phyloP scores from a whole-genome alignment of 2,888 invertebrate genomes.

The Eupithecia inturbata region DNA sequence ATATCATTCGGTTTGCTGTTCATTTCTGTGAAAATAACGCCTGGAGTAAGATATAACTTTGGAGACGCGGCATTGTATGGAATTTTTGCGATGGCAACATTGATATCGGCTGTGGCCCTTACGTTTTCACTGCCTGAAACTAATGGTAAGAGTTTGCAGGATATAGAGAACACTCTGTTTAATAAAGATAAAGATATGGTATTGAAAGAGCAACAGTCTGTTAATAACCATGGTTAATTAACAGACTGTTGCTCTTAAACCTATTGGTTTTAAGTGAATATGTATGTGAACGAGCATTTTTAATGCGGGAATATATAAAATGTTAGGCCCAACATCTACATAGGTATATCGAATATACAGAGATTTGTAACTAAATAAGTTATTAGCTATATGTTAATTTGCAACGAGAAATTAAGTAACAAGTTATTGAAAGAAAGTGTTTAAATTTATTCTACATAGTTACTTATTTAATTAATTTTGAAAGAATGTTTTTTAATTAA shows the following conservation, averaged over 20 bases:
- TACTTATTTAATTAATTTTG: too few species aligned
- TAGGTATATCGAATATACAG: too few species aligned
- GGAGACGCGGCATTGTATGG: conserved; percentile 57
- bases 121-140: conserved; percentile 63
- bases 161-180: conserved; percentile 79
- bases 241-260: too few species aligned
- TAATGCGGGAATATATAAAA: not conserved
- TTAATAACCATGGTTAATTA: not conserved
- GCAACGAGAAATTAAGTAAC: too few species aligned
- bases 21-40: conserved; percentile 58
- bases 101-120: conserved; percentile 49
- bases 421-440: too few species aligned
- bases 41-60: conserved; percentile 49
- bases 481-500: too few species aligned
- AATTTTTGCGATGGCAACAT: conserved; percentile 51
- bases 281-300: not conserved
- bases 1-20: conserved; percentile 58
- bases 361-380: too few species aligned
- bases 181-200: conserved; percentile 35
- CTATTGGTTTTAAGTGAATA: not conserved
- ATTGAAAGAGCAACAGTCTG: not conserved
- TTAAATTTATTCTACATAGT: too few species aligned
- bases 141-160: conserved; percentile 87
- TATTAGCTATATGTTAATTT: too few species aligned
- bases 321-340: too few species aligned